Conservation (phyloP, 2,797 vertebrate genomes). For the Anableps anableps region DNA sequence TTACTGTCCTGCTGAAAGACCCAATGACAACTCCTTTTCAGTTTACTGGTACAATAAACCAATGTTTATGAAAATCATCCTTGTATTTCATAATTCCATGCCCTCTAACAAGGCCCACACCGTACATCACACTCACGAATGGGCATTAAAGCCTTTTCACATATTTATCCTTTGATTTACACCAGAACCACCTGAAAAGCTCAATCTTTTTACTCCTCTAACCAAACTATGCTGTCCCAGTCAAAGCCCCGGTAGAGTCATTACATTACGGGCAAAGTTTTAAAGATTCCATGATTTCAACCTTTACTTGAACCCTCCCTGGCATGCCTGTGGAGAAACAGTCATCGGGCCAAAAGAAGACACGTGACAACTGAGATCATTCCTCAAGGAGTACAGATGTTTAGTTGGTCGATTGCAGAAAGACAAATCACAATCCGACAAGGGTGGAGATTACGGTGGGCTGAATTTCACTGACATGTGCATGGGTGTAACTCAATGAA, state of each 20-base stretch:
- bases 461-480: constrained; percentile 48
- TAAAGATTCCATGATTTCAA: constrained; percentile 19
- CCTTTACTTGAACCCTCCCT: constrained; percentile 21
- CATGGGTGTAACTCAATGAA: constrained; percentile 13
- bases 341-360: constrained; percentile 27
- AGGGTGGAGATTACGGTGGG: constrained; percentile 38
- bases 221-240: neutral
- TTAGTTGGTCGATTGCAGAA: constrained; percentile 39
- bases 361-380: constrained; percentile 29
- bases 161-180: neutral
- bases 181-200: neutral
- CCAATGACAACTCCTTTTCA: neutral
- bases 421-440: constrained; percentile 41
- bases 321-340: constrained; percentile 20
- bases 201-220: neutral
- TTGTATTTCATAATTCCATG: neutral
- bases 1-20: neutral
- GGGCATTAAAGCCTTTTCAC: neutral
- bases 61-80: neutral
- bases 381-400: constrained; percentile 54
- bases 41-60: neutral
- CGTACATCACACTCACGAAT: neutral
- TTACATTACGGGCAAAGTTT: neutral
- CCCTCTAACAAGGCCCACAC: neutral
- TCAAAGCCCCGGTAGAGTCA: neutral